Evolutionary conservation across 2,113 vertebrate genomes (phyloP), one percentile per base, ranked within the genome.

Genomic region (Amphiprion percula): DNA sequence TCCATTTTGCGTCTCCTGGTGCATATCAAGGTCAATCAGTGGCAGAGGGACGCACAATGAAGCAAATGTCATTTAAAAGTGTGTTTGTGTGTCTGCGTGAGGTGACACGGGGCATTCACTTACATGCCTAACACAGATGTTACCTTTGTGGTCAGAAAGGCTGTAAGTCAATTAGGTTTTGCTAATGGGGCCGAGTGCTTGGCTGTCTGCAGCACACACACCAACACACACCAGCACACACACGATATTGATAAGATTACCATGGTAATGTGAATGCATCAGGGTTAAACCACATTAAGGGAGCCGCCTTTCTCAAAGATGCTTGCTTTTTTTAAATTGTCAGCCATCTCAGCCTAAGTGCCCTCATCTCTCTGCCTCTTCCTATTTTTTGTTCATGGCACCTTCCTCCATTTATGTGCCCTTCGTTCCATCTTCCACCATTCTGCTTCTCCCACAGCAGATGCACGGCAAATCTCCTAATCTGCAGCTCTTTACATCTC

Each of bases 101-200:
- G 70, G 85, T 73, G 79, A 88, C 72, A 64, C 9, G 23, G 78
- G 83, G 67, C 77, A 30, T 70, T 91, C 84, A 80, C 80, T 84
- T 86, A 91, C 86, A 89, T 54, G 78, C 30, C 83, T 70, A 78
- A 90, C 92, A 86, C 91, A 91, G 91, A 93, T 92, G 92, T 88
- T 90, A 87, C 91, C 90, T 90, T 91, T 85, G 84, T 90, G 91
- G 88, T 91, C 90, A 80, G 80, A 80, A 26, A 87, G 82, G 75
- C 85, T 83, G 71, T 84, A 90, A 91, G 87, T 90, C 85, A 82
- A 91, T 91, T 91, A 91, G 84, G 66, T 85, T 90, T 79, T 50
- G 15, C 86, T 93, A 93, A 92, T 91, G 89, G 90, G 66, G 74
- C 50, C 83, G 63, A 88, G 76, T 74, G 88, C 84, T 87, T 76